Conservation (phyloP, 37 sponge, comb jelly and placozoan species). For the Geodia barretti region DNA sequence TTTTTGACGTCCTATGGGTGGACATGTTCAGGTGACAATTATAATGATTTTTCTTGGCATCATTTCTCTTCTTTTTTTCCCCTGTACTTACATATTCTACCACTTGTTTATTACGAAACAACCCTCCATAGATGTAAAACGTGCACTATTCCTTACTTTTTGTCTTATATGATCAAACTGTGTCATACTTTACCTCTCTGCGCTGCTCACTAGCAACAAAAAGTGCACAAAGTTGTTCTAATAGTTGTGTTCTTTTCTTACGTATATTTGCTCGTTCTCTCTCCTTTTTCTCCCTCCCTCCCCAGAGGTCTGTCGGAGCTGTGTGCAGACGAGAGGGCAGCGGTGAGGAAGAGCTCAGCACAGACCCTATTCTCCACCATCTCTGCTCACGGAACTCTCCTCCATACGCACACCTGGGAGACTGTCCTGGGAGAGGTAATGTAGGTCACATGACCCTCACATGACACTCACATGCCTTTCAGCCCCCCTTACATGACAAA, state of each 20-base stretch:
- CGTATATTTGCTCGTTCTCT: neutral
- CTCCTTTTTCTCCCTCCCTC: neutral
- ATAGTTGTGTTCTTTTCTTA: too few relatives aligned
- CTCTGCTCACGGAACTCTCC: conserved; percentile 85
- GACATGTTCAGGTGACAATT: conserved; percentile 68
- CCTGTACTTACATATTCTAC: too few relatives aligned
- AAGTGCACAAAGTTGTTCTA: too few relatives aligned
- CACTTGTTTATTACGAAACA: too few relatives aligned
- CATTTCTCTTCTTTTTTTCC: too few relatives aligned
- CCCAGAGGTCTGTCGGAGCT: conserved; percentile 71
- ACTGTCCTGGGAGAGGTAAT: conserved; percentile 88
- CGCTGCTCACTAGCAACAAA: too few relatives aligned
- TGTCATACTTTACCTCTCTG: too few relatives aligned
- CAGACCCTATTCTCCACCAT: conserved; percentile 97
- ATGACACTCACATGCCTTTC: too few relatives aligned
- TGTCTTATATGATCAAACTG: too few relatives aligned
- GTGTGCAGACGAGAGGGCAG: conserved; percentile 88
- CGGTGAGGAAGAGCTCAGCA: conserved; percentile 94
- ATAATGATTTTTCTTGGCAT: too few relatives aligned
- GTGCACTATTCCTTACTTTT: too few relatives aligned
- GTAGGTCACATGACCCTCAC: neutral
- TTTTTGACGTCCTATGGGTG: conserved; percentile 82
- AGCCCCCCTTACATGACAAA: neutral
- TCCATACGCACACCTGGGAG: conserved; percentile 78
- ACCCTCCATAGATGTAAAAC: too few relatives aligned